Evolutionary conservation across 2,797 vertebrate genomes (phyloP).

Genomic region (Caiman crocodilus): DNA sequence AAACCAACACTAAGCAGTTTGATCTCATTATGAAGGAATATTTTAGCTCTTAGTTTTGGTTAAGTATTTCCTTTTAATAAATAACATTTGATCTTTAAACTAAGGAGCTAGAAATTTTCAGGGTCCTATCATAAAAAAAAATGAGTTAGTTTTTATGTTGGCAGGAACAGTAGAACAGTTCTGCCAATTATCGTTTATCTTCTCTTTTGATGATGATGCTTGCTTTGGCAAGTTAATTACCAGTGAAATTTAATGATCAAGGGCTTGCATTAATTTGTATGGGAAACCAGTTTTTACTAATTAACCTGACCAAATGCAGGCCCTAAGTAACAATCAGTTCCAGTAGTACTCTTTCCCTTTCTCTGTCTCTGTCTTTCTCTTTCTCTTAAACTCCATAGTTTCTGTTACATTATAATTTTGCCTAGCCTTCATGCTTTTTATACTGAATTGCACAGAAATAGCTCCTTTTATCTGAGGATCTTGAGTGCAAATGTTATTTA

Average conservation of each 20-base stretch:
- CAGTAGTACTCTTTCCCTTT: background rate
- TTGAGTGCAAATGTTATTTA: background rate
- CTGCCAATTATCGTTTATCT: conserved; percentile 44
- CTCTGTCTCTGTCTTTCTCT: no score
- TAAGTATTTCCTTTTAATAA: conserved; percentile 22
- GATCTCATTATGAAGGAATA: conserved; percentile 15
- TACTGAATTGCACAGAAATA: background rate
- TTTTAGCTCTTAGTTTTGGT: conserved; percentile 16
- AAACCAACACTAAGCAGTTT: conserved; percentile 36
- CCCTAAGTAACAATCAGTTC: background rate
- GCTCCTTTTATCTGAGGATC: background rate
- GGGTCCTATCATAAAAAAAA: background rate
- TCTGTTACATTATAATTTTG: background rate
- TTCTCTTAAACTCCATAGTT: background rate
- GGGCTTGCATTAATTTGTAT: conserved; percentile 32
- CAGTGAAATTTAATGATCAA: conserved; percentile 64
- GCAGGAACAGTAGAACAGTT: conserved; percentile 25
- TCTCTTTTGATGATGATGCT: conserved; percentile 41
- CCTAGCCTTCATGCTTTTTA: background rate
- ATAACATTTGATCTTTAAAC: conserved; percentile 21
- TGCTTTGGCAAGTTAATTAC: conserved; percentile 70
- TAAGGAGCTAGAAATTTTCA: conserved; percentile 23
- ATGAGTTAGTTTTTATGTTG: conserved; percentile 39
- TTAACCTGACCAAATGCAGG: conserved; percentile 45
- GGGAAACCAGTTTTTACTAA: conserved; percentile 58